Evolutionary conservation across 1,140 invertebrate species (phyloP), one percentile per base, ranked within the genome.

Genomic region (Artemia franciscana): DNA sequence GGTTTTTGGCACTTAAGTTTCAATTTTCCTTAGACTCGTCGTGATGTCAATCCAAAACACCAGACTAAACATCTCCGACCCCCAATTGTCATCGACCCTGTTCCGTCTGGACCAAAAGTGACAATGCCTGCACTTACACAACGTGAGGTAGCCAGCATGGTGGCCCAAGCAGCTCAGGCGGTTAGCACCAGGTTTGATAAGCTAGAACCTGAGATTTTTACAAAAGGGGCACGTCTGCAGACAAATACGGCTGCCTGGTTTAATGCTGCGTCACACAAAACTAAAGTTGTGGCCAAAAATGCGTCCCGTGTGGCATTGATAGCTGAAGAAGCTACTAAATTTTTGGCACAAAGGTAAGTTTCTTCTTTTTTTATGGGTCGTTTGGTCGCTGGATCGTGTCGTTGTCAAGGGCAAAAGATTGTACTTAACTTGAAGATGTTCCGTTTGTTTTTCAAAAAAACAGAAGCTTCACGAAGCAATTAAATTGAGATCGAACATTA

Each of bases 201-300:
- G 5, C 66, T 75, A 12, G 70, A 74, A 60, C 73, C 72, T 3
- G 65, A 67, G 51, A 72, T 74, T 18, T 70, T 70, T 63, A 30
- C 60, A 62, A 15, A 61, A 76, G 73, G 73, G 18, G 71, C 72
- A 4, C 66, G 69, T 23, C 74, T 74, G 66, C 66, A 64, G 9
- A 73, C 73, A 5, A 74, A 72, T 3, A 73, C 71, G 12, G 71
- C 76, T 5, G 76, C 75, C 4, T 79, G 77, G 77, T 78, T 75
- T 66, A 75, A 76, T 70, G 72, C 75, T 12, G 75, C 75, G 0
- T 77, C 76, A 2, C 72, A 75, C 61, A 72, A 73, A 63, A 74
- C 71, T 3, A 76, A 74, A 63, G 64, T 70, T 7, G 66, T 71
- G 3, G 73, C 75, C 51, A 75, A 76, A 64, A 79, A 79, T 67